phyloP scores from a whole-genome alignment of 2,113 vertebrate genomes.

The Pseudolaguvia tuberculata region DNA sequence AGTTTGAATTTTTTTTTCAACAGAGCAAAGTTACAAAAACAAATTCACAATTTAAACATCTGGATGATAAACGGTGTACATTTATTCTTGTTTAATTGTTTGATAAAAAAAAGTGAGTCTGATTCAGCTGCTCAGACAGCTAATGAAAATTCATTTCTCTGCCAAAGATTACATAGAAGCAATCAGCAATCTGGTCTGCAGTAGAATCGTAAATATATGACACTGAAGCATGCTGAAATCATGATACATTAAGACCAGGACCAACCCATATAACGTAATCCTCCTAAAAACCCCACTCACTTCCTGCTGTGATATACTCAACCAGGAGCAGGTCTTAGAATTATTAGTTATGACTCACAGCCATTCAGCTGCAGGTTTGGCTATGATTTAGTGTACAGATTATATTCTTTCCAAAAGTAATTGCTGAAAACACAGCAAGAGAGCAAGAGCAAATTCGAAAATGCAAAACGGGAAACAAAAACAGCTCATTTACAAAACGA shows the following conservation, averaged over 20 bases:
- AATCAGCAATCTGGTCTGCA: background rate
- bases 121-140: background rate
- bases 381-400: slow-evolving; percentile 16
- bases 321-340: background rate
- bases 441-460: background rate
- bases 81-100: background rate
- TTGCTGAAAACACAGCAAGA: background rate
- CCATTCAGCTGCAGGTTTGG: background rate
- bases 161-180: background rate
- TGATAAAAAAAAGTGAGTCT: background rate
- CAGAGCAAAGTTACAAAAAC: no score
- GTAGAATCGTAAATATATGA: background rate
- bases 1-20: no score
- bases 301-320: background rate
- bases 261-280: slow-evolving; percentile 11
- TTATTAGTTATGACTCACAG: slow-evolving; percentile 20
- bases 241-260: slow-evolving; percentile 8
- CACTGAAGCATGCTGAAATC: background rate
- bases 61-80: background rate
- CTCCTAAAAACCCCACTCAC: background rate
- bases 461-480: background rate
- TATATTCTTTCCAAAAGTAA: background rate
- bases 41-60: background rate
- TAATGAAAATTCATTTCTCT: background rate
- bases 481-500: background rate